phyloP scores from a whole-genome alignment of 1,140 invertebrate genomes.

The Artemia franciscana region DNA sequence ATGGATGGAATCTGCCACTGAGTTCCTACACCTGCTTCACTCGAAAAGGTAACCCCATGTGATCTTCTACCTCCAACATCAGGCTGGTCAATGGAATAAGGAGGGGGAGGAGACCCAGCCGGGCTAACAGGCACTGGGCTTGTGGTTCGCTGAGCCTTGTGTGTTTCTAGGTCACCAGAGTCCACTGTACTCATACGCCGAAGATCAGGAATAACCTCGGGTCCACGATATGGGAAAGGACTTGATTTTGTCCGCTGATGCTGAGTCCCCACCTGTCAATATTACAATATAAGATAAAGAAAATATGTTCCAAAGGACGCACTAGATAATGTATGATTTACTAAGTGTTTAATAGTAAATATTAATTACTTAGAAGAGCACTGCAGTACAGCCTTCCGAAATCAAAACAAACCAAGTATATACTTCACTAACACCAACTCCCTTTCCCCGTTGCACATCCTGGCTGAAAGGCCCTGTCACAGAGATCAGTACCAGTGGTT shows the following conservation, averaged over 20 bases:
- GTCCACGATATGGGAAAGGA: constrained; percentile 32
- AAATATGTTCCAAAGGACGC: neutral
- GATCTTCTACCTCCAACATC: neutral
- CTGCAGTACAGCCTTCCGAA: no score
- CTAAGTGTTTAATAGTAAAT: no score
- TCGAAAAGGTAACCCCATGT: neutral
- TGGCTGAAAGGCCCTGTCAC: no score
- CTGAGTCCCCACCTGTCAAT: constrained; percentile 11
- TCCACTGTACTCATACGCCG: constrained; percentile 31
- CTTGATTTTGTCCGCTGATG: constrained; percentile 43
- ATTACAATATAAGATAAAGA: neutral
- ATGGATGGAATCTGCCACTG: constrained; percentile 68
- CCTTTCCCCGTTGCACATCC: no score
- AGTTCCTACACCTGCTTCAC: constrained; percentile 14
- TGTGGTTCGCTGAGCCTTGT: constrained; percentile 11
- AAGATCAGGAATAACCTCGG: constrained; percentile 20
- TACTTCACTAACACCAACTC: no score
- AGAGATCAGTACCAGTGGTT: no score
- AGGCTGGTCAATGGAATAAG: constrained; percentile 26
- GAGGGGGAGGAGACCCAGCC: constrained; percentile 62
- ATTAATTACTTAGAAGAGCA: no score
- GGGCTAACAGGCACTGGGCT: constrained; percentile 31
- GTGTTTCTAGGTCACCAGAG: constrained; percentile 27
- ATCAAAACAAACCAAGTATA: no score
- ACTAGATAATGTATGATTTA: neutral